phyloP scores from a whole-genome alignment of 1,140 invertebrate genomes.

The Amphibalanus amphitrite region DNA sequence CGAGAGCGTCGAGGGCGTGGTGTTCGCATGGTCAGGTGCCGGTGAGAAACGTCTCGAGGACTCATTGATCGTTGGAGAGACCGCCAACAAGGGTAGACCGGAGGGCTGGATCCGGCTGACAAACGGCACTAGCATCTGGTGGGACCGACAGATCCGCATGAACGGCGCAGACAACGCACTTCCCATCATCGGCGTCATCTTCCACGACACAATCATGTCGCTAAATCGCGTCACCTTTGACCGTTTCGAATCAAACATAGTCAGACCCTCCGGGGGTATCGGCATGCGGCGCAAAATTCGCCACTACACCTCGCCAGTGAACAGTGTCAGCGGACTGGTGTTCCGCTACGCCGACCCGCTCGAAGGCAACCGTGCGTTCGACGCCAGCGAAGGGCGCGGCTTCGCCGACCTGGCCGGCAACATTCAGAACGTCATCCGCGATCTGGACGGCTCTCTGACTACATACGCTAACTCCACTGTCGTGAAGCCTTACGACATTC shows the following conservation, averaged over 20 bases:
- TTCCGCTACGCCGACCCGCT: not conserved
- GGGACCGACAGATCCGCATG: conserved; percentile 4
- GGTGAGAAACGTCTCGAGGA: not conserved
- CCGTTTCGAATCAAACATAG: not conserved
- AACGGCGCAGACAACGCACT: not conserved
- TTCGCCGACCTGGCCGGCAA: not conserved
- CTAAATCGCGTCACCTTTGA: not conserved
- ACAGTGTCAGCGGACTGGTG: not conserved
- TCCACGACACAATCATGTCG: not conserved
- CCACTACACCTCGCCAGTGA: not conserved
- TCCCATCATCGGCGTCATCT: conserved; percentile 2
- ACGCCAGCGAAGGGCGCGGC: not conserved
- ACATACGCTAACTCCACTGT: not conserved
- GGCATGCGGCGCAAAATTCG: not conserved
- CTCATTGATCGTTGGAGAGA: not conserved
- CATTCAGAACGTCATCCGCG: not conserved
- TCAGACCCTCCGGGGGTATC: not conserved
- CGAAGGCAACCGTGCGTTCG: not conserved
- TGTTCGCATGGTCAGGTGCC: not conserved
- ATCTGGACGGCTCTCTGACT: not conserved
- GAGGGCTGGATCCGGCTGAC: not conserved
- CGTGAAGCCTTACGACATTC: not conserved
- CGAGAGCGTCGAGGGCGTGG: not conserved
- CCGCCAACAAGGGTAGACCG: not conserved
- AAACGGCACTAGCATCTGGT: not conserved